Evolutionary conservation across 30 jellyfish, hydroid and myxozoan species (phyloP).

Genomic region (Turritopsis rubra): DNA sequence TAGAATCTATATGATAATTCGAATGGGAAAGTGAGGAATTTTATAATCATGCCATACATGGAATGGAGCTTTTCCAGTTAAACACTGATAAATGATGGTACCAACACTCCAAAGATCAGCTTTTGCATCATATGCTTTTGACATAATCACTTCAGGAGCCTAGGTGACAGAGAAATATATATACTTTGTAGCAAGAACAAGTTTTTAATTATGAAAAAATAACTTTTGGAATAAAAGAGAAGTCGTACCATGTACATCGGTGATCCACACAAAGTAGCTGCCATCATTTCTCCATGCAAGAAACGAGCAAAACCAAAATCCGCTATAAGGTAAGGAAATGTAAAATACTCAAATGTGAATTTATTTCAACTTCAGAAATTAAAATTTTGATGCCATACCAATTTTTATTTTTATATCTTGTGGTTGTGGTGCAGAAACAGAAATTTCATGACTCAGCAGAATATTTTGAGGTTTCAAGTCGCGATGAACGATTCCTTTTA

Average conservation of each 20-base stretch:
- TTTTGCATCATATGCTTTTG: conserved; percentile 86
- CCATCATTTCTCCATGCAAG: conserved; percentile 95
- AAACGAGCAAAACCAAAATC: conserved; percentile 95
- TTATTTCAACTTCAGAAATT: not conserved
- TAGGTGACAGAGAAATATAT: not conserved
- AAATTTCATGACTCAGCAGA: conserved; percentile 47
- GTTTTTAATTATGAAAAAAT: not conserved
- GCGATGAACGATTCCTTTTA: conserved; percentile 83
- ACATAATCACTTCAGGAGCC: conserved; percentile 98
- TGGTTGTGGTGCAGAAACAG: conserved; percentile 43
- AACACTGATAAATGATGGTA: conserved; percentile 75
- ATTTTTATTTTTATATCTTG: conserved; percentile 59
- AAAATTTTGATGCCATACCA: conserved; percentile 32
- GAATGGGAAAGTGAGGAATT: not conserved
- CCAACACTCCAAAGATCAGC: conserved; percentile 97
- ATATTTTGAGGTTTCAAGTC: conserved; percentile 93
- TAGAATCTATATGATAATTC: not conserved
- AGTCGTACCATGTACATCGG: conserved; percentile 89
- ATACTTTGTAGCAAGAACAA: not conserved
- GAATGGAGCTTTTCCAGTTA: conserved; percentile 91
- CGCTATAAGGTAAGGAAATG: conserved; percentile 33
- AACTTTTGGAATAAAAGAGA: not conserved
- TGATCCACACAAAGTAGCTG: conserved; percentile 91
- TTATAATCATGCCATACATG: conserved; percentile 11
- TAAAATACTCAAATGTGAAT: not conserved